A percentile compares a stretch with the other conserved stretches of the same genome.
Conservation (phyloP, 2,888 invertebrate species). For the Pherbina coryleti region DNA sequence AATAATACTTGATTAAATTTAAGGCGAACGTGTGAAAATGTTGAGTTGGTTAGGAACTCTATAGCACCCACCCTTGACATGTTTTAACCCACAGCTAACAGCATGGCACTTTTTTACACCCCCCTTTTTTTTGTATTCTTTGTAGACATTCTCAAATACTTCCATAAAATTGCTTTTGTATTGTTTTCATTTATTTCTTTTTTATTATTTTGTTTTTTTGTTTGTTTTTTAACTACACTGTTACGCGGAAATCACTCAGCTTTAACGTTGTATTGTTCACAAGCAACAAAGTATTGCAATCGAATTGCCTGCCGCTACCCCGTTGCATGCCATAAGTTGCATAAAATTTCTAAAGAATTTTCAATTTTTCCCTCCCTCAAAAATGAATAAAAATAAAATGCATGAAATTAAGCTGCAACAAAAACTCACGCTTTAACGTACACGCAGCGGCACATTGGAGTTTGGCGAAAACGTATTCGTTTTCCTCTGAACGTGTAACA, state of each 20-base stretch:
- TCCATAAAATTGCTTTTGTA: not conserved
- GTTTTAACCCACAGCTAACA: too few relatives aligned
- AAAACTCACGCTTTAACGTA: not conserved
- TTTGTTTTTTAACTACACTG: not conserved
- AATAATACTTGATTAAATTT: not conserved
- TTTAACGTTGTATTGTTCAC: not conserved
- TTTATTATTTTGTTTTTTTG: not conserved
- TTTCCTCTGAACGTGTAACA: too few relatives aligned
- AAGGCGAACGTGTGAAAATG: conserved; percentile 5
- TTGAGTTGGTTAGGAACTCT: not conserved
- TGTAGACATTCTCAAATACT: not conserved
- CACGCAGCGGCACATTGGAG: not conserved
- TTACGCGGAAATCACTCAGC: not conserved
- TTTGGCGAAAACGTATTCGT: not conserved
- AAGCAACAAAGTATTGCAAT: too few relatives aligned
- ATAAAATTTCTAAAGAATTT: conserved; percentile 13
- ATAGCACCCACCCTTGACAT: too few relatives aligned
- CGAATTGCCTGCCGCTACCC: not conserved
- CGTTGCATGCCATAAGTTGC: not conserved
- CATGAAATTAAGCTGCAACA: not conserved
- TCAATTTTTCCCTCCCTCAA: not conserved
- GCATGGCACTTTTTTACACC: too few relatives aligned
- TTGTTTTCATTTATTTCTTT: not conserved
- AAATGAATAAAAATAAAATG: conserved; percentile 1
- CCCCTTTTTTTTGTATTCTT: too few relatives aligned